phyloP scores from a whole-genome alignment of 2,888 invertebrate species.

The Ptychoptera albimana region DNA sequence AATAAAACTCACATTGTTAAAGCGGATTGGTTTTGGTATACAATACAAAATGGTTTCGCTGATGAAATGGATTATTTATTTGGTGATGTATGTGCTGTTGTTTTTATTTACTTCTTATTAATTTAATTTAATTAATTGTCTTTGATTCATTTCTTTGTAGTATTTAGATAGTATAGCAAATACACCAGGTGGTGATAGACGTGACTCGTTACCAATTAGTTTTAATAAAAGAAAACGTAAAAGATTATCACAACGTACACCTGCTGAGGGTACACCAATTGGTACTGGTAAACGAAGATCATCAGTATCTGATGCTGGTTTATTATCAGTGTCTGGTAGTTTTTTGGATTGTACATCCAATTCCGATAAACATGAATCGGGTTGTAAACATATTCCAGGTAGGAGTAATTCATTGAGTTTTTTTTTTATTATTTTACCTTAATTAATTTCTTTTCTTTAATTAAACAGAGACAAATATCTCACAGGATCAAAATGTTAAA shows the following conservation, averaged over 20 bases:
- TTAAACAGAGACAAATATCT: slow-evolving; percentile 14
- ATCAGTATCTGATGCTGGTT: slow-evolving; percentile 70
- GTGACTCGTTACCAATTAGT: slow-evolving; percentile 38
- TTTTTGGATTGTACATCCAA: slow-evolving; percentile 78
- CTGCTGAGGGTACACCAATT: slow-evolving; percentile 27
- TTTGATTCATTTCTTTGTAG: slow-evolving; percentile 12
- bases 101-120: not conserved
- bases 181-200: slow-evolving; percentile 33
- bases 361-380: slow-evolving; percentile 45
- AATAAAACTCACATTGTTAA: slow-evolving; percentile 63
- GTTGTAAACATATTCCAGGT: slow-evolving; percentile 18
- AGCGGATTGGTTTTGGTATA: slow-evolving; percentile 97
- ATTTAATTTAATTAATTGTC: not conserved
- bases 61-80: slow-evolving; percentile 81
- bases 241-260: slow-evolving; percentile 38
- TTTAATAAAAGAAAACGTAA: slow-evolving; percentile 62
- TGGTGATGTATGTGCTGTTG: slow-evolving; percentile 51
- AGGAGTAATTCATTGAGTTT: not conserved
- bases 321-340: slow-evolving; percentile 72
- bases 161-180: slow-evolving; percentile 30
- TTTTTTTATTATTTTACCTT: too few relatives aligned
- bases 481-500: slow-evolving; percentile 22
- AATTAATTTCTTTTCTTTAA: slow-evolving; percentile 1
- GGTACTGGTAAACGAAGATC: slow-evolving; percentile 56
- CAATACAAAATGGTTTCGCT: slow-evolving; percentile 89